These are phyloP conservation scores for Baryphthengus martii DNA, from an alignment of 2,113 vertebrate genomes.

Conservation along the genomic window DNA sequence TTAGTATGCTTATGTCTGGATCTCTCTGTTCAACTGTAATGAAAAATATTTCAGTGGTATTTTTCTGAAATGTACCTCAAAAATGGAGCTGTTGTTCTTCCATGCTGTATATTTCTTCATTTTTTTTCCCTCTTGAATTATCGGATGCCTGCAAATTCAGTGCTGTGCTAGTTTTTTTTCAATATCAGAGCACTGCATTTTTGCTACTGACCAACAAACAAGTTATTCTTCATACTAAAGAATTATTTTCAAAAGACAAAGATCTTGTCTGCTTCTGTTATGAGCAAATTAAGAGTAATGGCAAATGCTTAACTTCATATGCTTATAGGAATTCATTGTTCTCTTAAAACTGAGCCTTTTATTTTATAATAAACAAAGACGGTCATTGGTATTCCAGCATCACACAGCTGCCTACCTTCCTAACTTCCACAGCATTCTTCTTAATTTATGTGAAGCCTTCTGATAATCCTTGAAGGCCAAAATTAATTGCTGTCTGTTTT, in stretches of 20 bases:
- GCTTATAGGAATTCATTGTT: slow-evolving; percentile 26
- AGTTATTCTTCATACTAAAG: background rate
- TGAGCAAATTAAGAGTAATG: slow-evolving; percentile 54
- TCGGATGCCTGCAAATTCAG: background rate
- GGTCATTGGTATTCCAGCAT: slow-evolving; percentile 56
- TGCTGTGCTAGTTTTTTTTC: background rate
- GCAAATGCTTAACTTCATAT: background rate
- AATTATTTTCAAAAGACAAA: slow-evolving; percentile 25
- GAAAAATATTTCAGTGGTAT: background rate
- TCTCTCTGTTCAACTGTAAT: background rate
- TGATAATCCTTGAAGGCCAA: slow-evolving; percentile 67
- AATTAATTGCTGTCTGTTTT: slow-evolving; percentile 63
- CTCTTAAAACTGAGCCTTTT: slow-evolving; percentile 3
- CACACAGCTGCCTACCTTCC: slow-evolving; percentile 40
- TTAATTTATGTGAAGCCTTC: slow-evolving; percentile 63
- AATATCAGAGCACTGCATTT: background rate
- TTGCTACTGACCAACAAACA: background rate
- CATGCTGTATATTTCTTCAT: background rate
- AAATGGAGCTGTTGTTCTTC: background rate
- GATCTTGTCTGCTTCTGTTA: slow-evolving; percentile 25
- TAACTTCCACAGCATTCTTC: slow-evolving; percentile 56
- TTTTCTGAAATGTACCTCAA: background rate
- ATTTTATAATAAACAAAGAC: slow-evolving; percentile 50
- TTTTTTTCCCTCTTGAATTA: background rate
- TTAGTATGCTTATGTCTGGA: background rate